A percentile compares a stretch with the other conserved stretches of the same genome.
Conservation (phyloP, 1,140 invertebrate genomes). For the Scaptomyza hsui region DNA sequence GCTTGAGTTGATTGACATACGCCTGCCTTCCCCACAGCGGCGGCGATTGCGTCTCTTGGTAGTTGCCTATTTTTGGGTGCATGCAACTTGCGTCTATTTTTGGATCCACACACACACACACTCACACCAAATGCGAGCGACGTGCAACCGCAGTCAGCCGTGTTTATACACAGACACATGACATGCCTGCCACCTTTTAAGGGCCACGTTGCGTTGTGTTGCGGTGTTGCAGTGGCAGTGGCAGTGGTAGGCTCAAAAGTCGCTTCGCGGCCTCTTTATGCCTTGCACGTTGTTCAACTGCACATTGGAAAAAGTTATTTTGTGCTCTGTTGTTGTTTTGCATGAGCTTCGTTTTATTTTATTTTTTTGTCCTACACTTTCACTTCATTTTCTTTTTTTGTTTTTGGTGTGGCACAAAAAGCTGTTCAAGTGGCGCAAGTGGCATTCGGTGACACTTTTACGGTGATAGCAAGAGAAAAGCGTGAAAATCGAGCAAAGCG, state of each 20-base stretch:
- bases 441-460: conserved; percentile 28
- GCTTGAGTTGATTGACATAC: conserved; percentile 68
- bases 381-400: conserved; percentile 12
- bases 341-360: conserved; percentile 14
- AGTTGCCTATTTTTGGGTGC: conserved; percentile 61
- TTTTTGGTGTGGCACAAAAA: conserved; percentile 24
- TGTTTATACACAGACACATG: conserved; percentile 58
- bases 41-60: neutral
- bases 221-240: neutral
- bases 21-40: conserved; percentile 14
- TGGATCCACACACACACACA: no score
- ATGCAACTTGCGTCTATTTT: conserved; percentile 74
- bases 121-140: conserved; percentile 46
- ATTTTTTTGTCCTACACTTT: conserved; percentile 19
- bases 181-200: conserved; percentile 35
- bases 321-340: conserved; percentile 23
- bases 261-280: conserved; percentile 40
- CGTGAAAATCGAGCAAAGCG: neutral
- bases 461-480: neutral
- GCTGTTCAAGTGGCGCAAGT: conserved; percentile 45
- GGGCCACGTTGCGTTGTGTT: neutral
- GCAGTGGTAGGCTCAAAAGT: neutral
- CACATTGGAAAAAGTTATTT: conserved; percentile 54
- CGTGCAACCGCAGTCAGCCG: conserved; percentile 63
- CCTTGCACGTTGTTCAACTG: conserved; percentile 60